Percentiles rank a stretch among this genome's conserved stretches.
Conservation (phyloP, 2,113 vertebrate species). For the Hystrix brachyura region DNA sequence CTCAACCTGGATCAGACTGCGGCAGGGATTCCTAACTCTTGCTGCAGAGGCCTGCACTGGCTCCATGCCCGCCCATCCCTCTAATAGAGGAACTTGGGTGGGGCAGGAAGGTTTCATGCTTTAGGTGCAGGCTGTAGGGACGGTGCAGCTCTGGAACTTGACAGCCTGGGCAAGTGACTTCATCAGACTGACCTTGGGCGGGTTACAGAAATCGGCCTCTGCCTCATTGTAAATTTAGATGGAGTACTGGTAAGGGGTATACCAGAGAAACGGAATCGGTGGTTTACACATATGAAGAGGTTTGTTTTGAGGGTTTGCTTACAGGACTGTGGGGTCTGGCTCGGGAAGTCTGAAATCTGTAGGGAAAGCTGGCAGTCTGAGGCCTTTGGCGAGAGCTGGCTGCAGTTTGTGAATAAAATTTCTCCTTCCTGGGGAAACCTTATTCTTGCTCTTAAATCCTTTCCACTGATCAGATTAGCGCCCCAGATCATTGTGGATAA, state of each 20-base stretch:
- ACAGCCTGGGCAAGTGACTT: neutral
- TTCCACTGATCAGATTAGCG: neutral
- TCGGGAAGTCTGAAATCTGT: neutral
- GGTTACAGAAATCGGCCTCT: neutral
- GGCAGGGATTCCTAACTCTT: neutral
- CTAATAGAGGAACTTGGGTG: neutral
- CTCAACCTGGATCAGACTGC: neutral
- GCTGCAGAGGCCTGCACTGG: neutral
- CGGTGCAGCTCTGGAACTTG: neutral
- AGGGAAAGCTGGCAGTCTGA: neutral
- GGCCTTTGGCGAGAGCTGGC: neutral
- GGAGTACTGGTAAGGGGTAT: neutral
- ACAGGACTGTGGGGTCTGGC: neutral
- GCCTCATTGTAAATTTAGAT: neutral
- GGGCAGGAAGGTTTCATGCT: neutral
- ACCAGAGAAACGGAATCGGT: neutral
- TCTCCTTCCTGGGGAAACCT: neutral
- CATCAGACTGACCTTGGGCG: neutral
- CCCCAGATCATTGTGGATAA: no score
- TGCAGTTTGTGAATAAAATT: fast-evolving
- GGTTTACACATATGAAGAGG: neutral
- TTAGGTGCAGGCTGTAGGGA: neutral
- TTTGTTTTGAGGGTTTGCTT: neutral
- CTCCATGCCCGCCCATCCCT: neutral
- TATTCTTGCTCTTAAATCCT: neutral